Base-by-base conservation (phyloP, 2,113 vertebrate species). In the Eudorcas thomsonii region DNA sequence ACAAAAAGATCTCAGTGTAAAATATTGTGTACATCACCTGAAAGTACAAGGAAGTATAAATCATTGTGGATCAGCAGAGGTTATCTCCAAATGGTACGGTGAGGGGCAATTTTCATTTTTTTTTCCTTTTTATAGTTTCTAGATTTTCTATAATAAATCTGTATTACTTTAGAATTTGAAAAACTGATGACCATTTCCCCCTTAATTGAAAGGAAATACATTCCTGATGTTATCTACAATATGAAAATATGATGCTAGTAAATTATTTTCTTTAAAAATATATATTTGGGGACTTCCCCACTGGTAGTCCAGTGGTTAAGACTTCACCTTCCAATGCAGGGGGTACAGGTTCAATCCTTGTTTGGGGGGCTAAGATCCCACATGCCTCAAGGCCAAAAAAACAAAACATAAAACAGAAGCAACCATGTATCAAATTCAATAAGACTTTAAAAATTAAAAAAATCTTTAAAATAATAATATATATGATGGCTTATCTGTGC, bases 91-190 rank as follows among this genome's bases (percentile, higher is more conserved):
- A 86, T 10, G 33, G 17, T 85, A 17, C 67, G n/a, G 13, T n/a
- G 77, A 78, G 30, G 30, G 30, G n/a, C 2, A n/a, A 28, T 71
- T 91, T 86, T 92, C 54, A 16, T 64, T 92, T 62, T 80, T 30
- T 97, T 87, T 84, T 25, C 39, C 50, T 91, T 67, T 90, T 78
- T 77, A 15, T 81, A 85, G 88, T 91, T 94, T 54, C 39, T 50
- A 82, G 43, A 12, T 55, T 80, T 96, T 60, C 52, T 67, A 26
- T 90, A 86, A 86, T 81, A 81, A 96, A 84, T 39, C 28, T 45
- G 15, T 21, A 82, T 74, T 59, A 77, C 94, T 94, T 94, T 92
- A 12, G 64, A 59, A 96, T 83, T 94, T 90, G 33, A 94, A 87
- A 91, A 92, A 39, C 8, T 77, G n/a, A 60, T 86, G 57, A 94